phyloP scores from a whole-genome alignment of 1,140 invertebrate species.

The Cydia amplana region DNA sequence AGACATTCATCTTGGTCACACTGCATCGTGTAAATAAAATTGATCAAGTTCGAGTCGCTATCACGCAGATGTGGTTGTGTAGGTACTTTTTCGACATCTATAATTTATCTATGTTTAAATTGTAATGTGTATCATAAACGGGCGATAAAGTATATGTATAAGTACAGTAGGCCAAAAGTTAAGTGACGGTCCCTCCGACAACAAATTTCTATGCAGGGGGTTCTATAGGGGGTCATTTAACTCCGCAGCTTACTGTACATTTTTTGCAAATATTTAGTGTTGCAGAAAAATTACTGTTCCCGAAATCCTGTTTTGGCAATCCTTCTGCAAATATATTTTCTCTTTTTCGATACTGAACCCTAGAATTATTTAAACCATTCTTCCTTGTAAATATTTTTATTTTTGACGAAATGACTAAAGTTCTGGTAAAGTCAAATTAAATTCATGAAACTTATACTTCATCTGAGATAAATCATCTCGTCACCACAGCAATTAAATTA shows the following conservation, averaged over 20 bases:
- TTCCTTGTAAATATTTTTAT: background rate
- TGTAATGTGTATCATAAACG: background rate
- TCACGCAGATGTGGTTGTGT: background rate
- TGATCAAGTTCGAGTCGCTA: background rate
- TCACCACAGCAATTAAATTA: background rate
- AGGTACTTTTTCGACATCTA: background rate
- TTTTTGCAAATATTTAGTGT: too few species aligned
- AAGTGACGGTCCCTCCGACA: too few species aligned
- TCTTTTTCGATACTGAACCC: background rate
- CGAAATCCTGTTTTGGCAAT: too few species aligned
- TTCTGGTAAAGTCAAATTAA: background rate
- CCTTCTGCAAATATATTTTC: too few species aligned
- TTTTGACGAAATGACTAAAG: background rate
- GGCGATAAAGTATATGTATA: too few species aligned
- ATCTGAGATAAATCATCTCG: background rate
- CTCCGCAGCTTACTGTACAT: too few species aligned
- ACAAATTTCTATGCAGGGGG: too few species aligned
- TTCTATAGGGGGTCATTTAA: too few species aligned
- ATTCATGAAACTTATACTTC: background rate
- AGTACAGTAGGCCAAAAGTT: too few species aligned
- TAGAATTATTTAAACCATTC: background rate
- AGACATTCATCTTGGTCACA: slow-evolving; percentile 10
- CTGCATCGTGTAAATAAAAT: slow-evolving; percentile 9
- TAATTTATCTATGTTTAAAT: background rate
- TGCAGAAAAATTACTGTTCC: too few species aligned